Percentiles rank a stretch among this genome's conserved stretches.
Evolutionary conservation across 2,797 vertebrate genomes (phyloP).

Genomic region (Myoxocephalus aenaeus): DNA sequence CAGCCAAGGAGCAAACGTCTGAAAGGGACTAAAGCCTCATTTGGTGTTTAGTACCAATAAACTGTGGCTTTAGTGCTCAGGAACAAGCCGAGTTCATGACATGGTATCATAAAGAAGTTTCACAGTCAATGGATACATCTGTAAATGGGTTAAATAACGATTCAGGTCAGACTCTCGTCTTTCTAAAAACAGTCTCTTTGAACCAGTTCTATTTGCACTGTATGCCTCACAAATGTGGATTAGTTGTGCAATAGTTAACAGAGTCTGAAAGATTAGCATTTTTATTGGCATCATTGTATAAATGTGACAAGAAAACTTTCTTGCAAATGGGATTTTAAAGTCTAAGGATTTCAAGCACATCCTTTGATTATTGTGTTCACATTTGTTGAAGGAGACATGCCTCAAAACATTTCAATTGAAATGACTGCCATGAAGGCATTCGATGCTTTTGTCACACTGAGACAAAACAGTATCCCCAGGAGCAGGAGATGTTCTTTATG

Average conservation of each 20-base stretch:
- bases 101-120: not conserved
- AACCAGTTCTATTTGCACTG: not conserved
- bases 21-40: not conserved
- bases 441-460: not conserved
- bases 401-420: not conserved
- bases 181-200: not conserved
- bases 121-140: not conserved
- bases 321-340: not conserved
- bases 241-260: not conserved
- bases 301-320: not conserved
- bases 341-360: not conserved
- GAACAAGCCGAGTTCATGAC: not conserved
- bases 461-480: not conserved
- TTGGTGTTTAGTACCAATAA: slow-evolving; percentile 1
- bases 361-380: not conserved
- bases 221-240: not conserved
- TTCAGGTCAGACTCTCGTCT: not conserved
- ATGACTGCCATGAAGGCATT: not conserved
- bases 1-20: not conserved
- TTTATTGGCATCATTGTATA: not conserved
- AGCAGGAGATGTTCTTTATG: not conserved
- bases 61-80: not conserved
- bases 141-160: not conserved
- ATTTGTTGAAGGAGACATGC: not conserved
- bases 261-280: not conserved